phyloP scores from a whole-genome alignment of 2,797 vertebrate species.

The Xenentodon cancila region DNA sequence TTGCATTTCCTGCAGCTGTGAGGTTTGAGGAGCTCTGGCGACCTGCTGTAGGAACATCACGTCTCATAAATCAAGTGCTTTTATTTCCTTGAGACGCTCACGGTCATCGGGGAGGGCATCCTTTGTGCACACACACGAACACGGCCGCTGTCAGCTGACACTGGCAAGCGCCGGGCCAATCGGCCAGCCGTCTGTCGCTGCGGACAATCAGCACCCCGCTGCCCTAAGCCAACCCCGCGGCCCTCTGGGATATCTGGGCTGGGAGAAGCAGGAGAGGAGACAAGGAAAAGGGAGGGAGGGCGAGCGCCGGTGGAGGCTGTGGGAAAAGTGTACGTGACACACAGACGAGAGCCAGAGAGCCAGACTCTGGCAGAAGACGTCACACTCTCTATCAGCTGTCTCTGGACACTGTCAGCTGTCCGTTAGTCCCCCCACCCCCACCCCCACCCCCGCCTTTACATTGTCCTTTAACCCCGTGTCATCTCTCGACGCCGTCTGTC shows the following conservation, averaged over 20 bases:
- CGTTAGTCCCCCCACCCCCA: slow-evolving; percentile 24
- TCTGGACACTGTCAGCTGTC: slow-evolving; percentile 73
- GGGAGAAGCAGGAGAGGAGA: slow-evolving; percentile 20
- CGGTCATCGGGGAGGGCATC: slow-evolving; percentile 12
- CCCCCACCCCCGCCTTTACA: slow-evolving; percentile 29
- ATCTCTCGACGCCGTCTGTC: slow-evolving; percentile 41
- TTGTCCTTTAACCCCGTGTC: slow-evolving; percentile 40
- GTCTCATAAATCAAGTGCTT: slow-evolving; percentile 9
- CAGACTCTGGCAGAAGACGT: slow-evolving; percentile 48
- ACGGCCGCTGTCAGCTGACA: slow-evolving; percentile 52
- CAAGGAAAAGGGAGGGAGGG: slow-evolving; percentile 15
- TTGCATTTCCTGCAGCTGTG: too few species aligned
- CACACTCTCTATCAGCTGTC: slow-evolving; percentile 56
- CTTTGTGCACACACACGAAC: slow-evolving; percentile 32
- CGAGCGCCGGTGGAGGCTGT: slow-evolving; percentile 36
- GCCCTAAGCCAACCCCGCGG: slow-evolving; percentile 48
- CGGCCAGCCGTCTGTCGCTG: slow-evolving; percentile 42
- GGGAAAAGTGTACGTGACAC: slow-evolving; percentile 70
- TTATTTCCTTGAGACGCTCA: slow-evolving; percentile 3
- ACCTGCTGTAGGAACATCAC: too few species aligned
- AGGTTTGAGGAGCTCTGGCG: too few species aligned
- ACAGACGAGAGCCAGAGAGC: slow-evolving; percentile 66
- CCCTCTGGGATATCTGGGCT: slow-evolving; percentile 57
- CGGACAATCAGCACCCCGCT: slow-evolving; percentile 47
- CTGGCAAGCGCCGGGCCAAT: slow-evolving; percentile 46